Evolutionary conservation across 2,797 vertebrate genomes (phyloP).

Genomic region (Morelia viridis): DNA sequence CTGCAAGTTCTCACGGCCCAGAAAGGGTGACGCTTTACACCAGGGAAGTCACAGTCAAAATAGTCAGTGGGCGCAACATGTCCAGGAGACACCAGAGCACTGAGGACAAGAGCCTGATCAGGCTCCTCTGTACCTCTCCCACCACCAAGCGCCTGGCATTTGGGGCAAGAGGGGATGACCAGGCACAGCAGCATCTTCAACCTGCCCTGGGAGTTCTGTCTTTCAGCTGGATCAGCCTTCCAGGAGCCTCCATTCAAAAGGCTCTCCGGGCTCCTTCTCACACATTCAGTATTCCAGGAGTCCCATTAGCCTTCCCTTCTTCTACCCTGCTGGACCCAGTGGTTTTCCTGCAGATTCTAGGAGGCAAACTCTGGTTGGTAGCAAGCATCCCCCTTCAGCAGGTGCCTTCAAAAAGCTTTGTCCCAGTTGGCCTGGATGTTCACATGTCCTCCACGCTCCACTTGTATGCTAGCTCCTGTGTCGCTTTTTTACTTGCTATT

Average conservation of each 20-base stretch:
- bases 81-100: background rate
- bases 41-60: background rate
- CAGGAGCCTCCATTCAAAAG: too few species aligned
- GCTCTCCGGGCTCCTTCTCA: background rate
- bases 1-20: background rate
- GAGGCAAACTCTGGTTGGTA: rapidly evolving
- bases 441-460: slow-evolving; percentile 99
- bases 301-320: rapidly evolving
- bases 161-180: background rate
- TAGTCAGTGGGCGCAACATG: too few species aligned
- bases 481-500: slow-evolving; percentile 87
- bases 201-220: background rate
- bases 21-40: background rate
- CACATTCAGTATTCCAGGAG: background rate
- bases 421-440: background rate
- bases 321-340: rapidly evolving
- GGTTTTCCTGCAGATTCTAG: background rate
- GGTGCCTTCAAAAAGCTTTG: rapidly evolving
- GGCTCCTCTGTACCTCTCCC: background rate
- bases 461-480: slow-evolving; percentile 92
- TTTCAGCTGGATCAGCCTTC: background rate
- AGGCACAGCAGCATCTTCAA: background rate
- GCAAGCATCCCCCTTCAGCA: rapidly evolving
- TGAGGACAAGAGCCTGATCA: background rate
- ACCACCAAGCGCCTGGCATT: slow-evolving; percentile 46